phyloP scores from a whole-genome alignment of 2,113 vertebrate genomes.

The Onychostoma macrolepis region DNA sequence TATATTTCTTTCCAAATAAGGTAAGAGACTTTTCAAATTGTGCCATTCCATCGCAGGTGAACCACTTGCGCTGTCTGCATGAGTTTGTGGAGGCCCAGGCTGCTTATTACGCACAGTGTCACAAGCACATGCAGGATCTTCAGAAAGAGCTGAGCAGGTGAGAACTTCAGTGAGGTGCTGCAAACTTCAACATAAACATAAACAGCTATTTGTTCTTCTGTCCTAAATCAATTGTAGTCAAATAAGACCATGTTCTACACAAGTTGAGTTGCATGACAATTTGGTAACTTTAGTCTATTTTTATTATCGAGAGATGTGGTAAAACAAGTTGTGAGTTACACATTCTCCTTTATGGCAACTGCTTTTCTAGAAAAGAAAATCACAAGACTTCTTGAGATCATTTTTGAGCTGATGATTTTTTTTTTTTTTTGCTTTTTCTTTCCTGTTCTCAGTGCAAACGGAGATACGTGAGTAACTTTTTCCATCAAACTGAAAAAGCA shows the following conservation, averaged over 20 bases:
- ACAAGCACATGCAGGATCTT: conserved; percentile 91
- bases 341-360: neutral
- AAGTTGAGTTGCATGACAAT: neutral
- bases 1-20: neutral
- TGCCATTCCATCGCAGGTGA: conserved; percentile 81
- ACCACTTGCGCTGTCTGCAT: conserved; percentile 88
- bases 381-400: conserved; percentile 8
- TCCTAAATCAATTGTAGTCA: neutral
- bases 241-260: neutral
- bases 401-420: neutral
- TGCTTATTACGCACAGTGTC: conserved; percentile 89
- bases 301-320: neutral
- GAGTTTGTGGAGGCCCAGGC: conserved; percentile 95
- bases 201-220: neutral
- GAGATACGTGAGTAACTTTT: conserved; percentile 84
- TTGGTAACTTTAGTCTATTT: neutral
- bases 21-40: neutral
- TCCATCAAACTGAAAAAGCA: conserved; percentile 2
- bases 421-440: conserved; percentile 50
- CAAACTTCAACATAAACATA: neutral
- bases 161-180: conserved; percentile 43
- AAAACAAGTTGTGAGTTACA: neutral
- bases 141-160: conserved; percentile 94
- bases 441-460: conserved; percentile 81
- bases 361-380: neutral